Evolutionary conservation across 1,140 invertebrate genomes (phyloP).

Genomic region (Cydia amplana): DNA sequence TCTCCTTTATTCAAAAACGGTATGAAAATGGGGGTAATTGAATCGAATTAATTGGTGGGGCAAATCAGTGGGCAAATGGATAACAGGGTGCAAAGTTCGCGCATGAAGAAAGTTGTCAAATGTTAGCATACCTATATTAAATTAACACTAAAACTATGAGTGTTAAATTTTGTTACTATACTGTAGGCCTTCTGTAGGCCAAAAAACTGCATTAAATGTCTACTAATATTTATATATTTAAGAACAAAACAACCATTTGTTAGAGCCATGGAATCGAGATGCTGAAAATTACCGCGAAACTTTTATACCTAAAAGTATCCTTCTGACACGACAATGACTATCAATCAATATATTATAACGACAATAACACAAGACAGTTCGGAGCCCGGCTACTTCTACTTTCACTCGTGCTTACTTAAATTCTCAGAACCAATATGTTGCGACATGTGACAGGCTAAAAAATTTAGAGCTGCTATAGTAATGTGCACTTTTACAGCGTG

Average conservation of each 20-base stretch:
- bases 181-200: too few species aligned
- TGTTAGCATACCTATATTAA: background rate
- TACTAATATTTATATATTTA: too few species aligned
- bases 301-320: background rate
- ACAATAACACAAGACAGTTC: background rate
- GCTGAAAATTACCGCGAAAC: too few species aligned
- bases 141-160: too few species aligned
- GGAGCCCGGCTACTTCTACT: background rate
- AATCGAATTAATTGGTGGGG: too few species aligned
- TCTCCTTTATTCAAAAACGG: slow-evolving; percentile 21
- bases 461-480: background rate
- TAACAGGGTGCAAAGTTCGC: background rate
- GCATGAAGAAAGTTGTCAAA: background rate
- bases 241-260: too few species aligned
- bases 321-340: background rate
- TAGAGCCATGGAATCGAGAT: too few species aligned
- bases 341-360: slow-evolving; percentile 7
- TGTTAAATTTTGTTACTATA: too few species aligned
- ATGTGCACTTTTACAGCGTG: background rate
- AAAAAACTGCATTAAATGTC: too few species aligned
- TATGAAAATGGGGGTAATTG: slow-evolving; percentile 19
- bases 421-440: slow-evolving; percentile 10
- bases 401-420: background rate
- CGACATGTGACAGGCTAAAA: background rate
- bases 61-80: too few species aligned